Percentiles rank a stretch among this genome's conserved stretches.
Evolutionary conservation across 2,797 vertebrate genomes (phyloP).

Genomic region (Anomalospiza imberbis): DNA sequence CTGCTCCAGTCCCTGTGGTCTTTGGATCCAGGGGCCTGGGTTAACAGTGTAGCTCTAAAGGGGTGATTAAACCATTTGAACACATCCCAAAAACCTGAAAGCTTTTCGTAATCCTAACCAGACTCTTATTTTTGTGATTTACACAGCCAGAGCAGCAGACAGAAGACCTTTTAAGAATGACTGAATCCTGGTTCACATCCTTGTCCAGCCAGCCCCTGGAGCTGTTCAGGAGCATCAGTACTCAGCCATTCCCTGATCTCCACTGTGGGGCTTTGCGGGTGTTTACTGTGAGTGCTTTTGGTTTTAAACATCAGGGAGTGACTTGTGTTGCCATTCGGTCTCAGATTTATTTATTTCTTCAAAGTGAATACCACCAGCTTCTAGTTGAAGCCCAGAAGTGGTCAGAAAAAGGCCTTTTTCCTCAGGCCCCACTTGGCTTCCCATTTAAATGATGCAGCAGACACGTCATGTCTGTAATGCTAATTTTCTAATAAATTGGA

Average conservation of each 20-base stretch:
- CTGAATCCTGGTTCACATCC: slow-evolving; percentile 88
- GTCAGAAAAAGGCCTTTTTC: background rate
- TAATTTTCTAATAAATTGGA: background rate
- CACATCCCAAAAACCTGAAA: background rate
- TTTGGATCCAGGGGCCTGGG: background rate
- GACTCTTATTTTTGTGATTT: background rate
- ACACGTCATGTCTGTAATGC: background rate
- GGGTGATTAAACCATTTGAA: background rate
- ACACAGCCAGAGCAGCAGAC: slow-evolving; percentile 89
- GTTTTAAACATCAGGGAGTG: background rate
- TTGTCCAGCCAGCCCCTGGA: slow-evolving; percentile 86
- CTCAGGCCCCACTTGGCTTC: background rate
- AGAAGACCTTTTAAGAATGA: slow-evolving; percentile 89
- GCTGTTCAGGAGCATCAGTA: slow-evolving; percentile 87
- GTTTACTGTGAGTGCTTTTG: slow-evolving; percentile 82
- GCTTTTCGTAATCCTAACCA: background rate
- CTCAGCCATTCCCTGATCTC: slow-evolving; percentile 93
- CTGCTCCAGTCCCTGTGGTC: background rate
- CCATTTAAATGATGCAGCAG: background rate
- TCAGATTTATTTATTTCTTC: background rate
- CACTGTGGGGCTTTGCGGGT: slow-evolving; percentile 86
- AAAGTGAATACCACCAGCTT: background rate
- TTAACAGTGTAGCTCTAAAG: background rate
- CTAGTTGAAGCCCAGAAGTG: background rate
- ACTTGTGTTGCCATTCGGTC: background rate